Evolutionary conservation across 2,888 invertebrate genomes (phyloP).

Genomic region (Linnaemya tessellans): DNA sequence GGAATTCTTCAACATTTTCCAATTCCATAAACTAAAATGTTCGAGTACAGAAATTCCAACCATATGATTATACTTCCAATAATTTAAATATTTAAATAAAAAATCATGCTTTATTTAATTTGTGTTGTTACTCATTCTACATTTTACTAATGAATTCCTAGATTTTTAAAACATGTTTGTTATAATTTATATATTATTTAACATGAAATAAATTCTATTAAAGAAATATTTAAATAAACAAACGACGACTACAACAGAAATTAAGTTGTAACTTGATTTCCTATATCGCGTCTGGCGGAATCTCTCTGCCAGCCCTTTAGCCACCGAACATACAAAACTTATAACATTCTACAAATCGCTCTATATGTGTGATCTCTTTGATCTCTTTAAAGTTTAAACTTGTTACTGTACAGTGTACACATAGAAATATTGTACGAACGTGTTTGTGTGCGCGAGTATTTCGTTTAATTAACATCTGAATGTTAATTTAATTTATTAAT

Average conservation of each 20-base stretch:
- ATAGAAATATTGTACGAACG: not conserved
- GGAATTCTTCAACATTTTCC: too few species aligned
- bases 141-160: not conserved
- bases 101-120: not conserved
- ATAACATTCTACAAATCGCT: not conserved
- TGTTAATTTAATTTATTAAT: constrained; percentile 63
- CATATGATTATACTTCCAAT: not conserved
- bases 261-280: constrained; percentile 14
- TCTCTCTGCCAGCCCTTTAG: not conserved
- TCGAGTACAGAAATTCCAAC: not conserved
- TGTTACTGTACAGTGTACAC: not conserved
- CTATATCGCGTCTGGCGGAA: not conserved
- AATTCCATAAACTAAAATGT: not conserved
- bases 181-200: constrained; percentile 19
- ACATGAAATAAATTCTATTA: not conserved
- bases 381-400: constrained; percentile 1
- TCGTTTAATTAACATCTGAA: constrained; percentile 51
- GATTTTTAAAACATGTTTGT: constrained; percentile 14
- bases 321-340: not conserved
- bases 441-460: constrained; percentile 4
- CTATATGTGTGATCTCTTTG: constrained; percentile 2
- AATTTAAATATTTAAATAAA: not conserved
- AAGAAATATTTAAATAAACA: not conserved
- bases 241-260: not conserved
- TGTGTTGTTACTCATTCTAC: not conserved